Evolutionary conservation across 2,113 vertebrate species (phyloP).

Genomic region (Erythrolamprus reginae): DNA sequence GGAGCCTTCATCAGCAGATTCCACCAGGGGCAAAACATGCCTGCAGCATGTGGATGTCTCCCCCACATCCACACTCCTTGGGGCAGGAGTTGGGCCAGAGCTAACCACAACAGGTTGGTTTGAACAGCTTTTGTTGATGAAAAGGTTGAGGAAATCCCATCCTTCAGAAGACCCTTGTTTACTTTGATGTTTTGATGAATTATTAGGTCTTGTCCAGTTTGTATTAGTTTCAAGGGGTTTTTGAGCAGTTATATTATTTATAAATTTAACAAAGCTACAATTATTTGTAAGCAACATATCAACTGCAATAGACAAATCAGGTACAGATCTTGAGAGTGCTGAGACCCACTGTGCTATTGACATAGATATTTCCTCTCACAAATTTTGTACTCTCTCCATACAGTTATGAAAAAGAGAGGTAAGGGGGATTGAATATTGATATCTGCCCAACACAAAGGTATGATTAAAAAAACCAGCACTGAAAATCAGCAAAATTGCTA

Average conservation of each 20-base stretch:
- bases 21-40: too few relatives aligned
- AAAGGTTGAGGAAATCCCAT: neutral
- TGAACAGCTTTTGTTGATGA: neutral
- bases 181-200: neutral
- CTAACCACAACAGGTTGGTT: too few relatives aligned
- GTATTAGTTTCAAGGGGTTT: neutral
- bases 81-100: too few relatives aligned
- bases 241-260: neutral
- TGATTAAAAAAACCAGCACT: neutral
- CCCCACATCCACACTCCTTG: too few relatives aligned
- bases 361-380: too few relatives aligned
- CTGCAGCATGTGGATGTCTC: too few relatives aligned
- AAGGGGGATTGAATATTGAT: neutral
- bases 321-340: neutral
- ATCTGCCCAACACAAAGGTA: neutral
- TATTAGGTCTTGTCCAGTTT: neutral
- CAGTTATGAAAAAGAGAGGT: neutral
- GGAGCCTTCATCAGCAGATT: too few relatives aligned
- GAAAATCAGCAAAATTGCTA: neutral
- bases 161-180: neutral
- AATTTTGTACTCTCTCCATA: neutral
- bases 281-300: neutral
- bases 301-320: neutral
- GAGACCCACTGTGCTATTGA: neutral
- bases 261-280: neutral